A percentile compares a stretch with the other conserved stretches of the same genome.
These are phyloP conservation scores for Amblyteles armatorius DNA, from an alignment of 2,888 invertebrate species.

Conservation along the genomic window DNA sequence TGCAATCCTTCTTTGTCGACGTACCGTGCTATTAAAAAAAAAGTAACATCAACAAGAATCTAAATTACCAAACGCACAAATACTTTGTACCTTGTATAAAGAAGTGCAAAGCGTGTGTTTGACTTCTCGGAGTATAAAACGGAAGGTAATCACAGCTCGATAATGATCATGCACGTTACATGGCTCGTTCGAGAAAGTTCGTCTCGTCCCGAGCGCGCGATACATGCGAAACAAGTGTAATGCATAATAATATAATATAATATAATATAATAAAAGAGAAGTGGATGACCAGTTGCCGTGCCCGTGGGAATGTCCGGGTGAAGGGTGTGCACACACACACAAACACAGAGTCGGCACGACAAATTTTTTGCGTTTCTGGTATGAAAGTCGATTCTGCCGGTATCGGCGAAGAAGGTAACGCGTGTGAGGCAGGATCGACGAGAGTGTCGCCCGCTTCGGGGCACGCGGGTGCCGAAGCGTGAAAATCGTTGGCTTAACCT, in stretches of 20 bases:
- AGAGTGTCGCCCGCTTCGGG: conserved; percentile 62
- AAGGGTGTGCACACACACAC: conserved; percentile 33
- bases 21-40: not conserved
- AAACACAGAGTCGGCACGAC: not conserved
- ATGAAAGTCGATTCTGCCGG: conserved; percentile 65
- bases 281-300: conserved; percentile 34
- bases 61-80: not conserved
- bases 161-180: conserved; percentile 3
- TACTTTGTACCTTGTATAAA: not conserved
- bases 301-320: conserved; percentile 66
- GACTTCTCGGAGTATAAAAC: conserved; percentile 2
- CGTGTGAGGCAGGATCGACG: conserved; percentile 30
- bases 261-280: conserved; percentile 16
- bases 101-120: not conserved
- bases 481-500: conserved; percentile 72
- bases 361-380: conserved; percentile 39
- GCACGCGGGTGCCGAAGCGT: conserved; percentile 72
- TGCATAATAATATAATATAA: conserved; percentile 19
- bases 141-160: conserved; percentile 6
- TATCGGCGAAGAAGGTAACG: conserved; percentile 30
- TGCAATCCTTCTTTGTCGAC: too few species aligned
- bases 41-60: not conserved
- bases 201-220: not conserved
- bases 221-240: conserved; percentile 4
- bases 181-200: conserved; percentile 10